Percentiles rank a stretch among this genome's conserved stretches.
phyloP scores from a whole-genome alignment of 2,797 vertebrate species.

The Danio albolineatus region DNA sequence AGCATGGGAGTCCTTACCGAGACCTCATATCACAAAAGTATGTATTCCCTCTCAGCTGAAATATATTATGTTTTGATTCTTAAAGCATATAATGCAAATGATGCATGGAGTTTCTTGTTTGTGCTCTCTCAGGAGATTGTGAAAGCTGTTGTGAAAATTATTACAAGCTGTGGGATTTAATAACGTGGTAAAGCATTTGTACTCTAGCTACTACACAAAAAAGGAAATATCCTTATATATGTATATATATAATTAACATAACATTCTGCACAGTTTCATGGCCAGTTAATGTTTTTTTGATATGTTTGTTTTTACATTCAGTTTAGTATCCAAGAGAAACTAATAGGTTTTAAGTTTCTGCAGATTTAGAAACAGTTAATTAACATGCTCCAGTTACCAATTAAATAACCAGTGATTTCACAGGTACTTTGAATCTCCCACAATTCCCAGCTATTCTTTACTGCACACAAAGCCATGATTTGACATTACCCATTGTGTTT shows the following conservation, averaged over 20 bases:
- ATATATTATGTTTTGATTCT: not conserved
- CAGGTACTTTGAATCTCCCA: not conserved
- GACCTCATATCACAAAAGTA: conserved; percentile 91
- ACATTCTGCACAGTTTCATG: too few species aligned
- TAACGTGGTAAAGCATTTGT: not conserved
- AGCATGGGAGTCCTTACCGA: conserved; percentile 89
- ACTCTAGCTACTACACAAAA: not conserved
- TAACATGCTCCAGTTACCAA: not conserved
- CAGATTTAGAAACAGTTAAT: conserved; percentile 1
- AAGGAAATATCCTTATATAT: too few species aligned
- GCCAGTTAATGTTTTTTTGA: too few species aligned
- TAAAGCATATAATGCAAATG: not conserved
- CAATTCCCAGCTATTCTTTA: not conserved
- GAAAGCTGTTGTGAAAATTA: conserved; percentile 37
- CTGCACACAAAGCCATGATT: conserved; percentile 35
- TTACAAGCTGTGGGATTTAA: conserved; percentile 6
- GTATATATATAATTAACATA: too few species aligned
- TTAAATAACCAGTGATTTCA: not conserved
- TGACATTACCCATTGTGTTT: conserved; percentile 27
- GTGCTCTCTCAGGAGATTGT: not conserved
- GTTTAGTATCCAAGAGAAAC: not conserved
- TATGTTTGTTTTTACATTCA: too few species aligned
- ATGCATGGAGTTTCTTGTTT: not conserved
- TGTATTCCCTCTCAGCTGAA: conserved; percentile 21
- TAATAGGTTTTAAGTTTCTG: not conserved